These are phyloP conservation scores for Oreortyx pictus DNA, from an alignment of 2,797 vertebrate species.

Conservation along the genomic window DNA sequence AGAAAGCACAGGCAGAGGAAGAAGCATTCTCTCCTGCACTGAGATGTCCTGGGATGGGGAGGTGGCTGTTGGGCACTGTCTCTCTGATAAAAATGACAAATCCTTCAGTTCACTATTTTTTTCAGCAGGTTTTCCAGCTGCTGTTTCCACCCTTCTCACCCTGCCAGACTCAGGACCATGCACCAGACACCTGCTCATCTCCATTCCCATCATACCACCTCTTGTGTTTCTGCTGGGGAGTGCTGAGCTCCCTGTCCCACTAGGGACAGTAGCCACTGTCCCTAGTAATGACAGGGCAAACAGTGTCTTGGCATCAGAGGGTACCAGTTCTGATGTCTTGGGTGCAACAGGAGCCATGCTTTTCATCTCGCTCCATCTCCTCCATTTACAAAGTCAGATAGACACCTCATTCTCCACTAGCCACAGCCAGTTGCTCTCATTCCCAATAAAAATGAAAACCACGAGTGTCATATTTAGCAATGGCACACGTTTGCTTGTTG, in stretches of 20 bases:
- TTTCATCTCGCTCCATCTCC: background rate
- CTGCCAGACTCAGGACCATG: background rate
- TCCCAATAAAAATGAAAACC: background rate
- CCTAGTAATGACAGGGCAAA: background rate
- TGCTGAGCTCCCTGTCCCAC: accelerated
- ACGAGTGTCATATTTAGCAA: background rate
- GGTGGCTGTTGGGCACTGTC: background rate
- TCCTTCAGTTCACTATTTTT: background rate
- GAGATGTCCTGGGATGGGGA: background rate
- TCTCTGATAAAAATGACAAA: background rate
- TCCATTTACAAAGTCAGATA: background rate
- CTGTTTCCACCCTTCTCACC: background rate
- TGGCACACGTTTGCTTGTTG: background rate
- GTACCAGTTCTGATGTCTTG: background rate
- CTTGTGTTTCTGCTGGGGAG: accelerated
- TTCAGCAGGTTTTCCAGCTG: background rate
- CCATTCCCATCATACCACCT: background rate
- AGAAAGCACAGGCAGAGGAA: background rate
- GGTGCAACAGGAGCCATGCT: background rate
- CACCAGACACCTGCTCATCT: background rate
- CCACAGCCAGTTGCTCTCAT: background rate
- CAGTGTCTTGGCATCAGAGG: background rate
- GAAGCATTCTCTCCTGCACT: accelerated
- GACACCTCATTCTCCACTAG: background rate
- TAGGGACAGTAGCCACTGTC: background rate